Evolutionary conservation across 2,113 vertebrate genomes (phyloP).

Genomic region (Otolemur garnettii): DNA sequence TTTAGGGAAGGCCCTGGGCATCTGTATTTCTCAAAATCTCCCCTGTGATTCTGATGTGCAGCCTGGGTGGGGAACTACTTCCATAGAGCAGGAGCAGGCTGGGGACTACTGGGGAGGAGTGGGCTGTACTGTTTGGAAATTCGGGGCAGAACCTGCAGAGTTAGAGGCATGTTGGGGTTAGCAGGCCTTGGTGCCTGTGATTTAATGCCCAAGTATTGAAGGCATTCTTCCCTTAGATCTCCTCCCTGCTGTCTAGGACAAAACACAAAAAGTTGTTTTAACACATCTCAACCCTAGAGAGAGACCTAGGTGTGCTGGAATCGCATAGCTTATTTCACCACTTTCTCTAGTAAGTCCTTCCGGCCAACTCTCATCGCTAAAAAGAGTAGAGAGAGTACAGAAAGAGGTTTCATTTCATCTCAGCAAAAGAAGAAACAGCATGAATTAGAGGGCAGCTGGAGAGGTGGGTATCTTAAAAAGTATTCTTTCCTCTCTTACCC

Average conservation of each 20-base stretch:
- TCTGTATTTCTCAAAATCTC: background rate
- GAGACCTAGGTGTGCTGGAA: background rate
- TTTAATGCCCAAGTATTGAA: background rate
- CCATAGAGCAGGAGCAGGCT: background rate
- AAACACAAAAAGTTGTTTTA: background rate
- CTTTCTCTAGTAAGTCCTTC: background rate
- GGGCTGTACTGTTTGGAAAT: background rate
- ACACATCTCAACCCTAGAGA: background rate
- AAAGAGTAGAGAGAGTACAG: background rate
- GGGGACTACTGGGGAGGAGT: background rate
- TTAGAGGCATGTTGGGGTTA: background rate
- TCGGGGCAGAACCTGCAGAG: background rate
- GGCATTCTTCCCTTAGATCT: background rate
- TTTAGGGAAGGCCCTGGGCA: background rate
- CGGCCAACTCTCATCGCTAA: background rate
- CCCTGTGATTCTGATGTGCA: background rate
- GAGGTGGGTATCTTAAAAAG: background rate
- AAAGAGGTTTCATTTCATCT: background rate
- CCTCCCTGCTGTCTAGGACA: background rate
- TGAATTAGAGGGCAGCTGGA: background rate
- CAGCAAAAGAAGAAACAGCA: background rate
- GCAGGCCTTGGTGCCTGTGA: background rate
- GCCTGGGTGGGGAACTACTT: background rate
- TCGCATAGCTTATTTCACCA: background rate
- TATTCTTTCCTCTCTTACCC: background rate